Conservation (phyloP, 2,797 vertebrate species). For the Hyperoplus lanceolatus region DNA sequence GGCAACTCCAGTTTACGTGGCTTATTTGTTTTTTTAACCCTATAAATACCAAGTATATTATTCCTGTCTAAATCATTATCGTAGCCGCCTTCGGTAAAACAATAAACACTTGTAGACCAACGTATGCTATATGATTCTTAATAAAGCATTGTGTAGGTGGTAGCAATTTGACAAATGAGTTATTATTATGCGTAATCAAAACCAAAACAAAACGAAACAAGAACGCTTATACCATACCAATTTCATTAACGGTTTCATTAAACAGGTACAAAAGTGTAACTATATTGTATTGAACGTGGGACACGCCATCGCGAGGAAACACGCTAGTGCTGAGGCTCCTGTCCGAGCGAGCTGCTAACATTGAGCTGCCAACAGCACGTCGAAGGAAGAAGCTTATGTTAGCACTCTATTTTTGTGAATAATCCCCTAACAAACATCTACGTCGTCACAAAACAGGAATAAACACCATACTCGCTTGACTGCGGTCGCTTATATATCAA, state of each 20-base stretch:
- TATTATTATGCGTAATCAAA: conserved; percentile 28
- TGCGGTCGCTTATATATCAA: accelerated
- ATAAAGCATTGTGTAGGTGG: not conserved
- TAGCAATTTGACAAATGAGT: conserved; percentile 56
- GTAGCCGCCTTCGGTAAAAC: too few species aligned
- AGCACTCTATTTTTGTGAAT: conserved; percentile 30
- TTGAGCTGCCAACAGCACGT: conserved; percentile 48
- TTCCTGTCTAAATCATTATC: not conserved
- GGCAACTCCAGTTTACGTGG: conserved; percentile 23
- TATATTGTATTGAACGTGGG: too few species aligned
- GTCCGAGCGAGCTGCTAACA: conserved; percentile 23
- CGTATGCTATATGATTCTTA: not conserved
- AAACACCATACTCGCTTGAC: not conserved
- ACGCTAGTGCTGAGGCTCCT: conserved; percentile 1
- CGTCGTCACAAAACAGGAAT: not conserved
- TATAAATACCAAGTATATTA: not conserved
- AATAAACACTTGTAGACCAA: not conserved
- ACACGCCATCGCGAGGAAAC: conserved; percentile 9
- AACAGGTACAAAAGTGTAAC: not conserved
- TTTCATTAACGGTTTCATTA: not conserved
- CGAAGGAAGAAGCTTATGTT: conserved; percentile 50
- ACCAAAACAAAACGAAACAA: conserved; percentile 15
- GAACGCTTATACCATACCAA: not conserved
- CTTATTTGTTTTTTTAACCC: conserved; percentile 8
- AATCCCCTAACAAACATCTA: conserved; percentile 9